Conservation (phyloP, 2,888 invertebrate species). For the Lithophane ornitopus region DNA sequence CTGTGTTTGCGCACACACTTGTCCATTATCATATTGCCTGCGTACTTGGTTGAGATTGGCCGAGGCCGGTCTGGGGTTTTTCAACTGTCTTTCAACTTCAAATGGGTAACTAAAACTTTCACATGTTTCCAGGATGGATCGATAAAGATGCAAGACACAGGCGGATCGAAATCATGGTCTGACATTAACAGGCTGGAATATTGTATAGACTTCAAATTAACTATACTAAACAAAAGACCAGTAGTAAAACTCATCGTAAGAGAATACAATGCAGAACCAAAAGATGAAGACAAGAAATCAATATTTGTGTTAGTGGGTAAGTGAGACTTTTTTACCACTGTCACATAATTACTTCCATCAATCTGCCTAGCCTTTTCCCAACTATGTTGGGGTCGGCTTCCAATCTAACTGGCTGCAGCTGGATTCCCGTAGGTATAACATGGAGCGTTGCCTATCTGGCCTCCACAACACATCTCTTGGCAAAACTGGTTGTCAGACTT, state of each 20-base stretch:
- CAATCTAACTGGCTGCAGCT: too few relatives aligned
- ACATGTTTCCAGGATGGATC: constrained; percentile 41
- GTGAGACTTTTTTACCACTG: not conserved
- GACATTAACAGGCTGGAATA: not conserved
- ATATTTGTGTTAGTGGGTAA: constrained; percentile 36
- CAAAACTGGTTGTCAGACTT: too few relatives aligned
- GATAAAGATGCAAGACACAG: constrained; percentile 18
- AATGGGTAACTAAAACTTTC: not conserved
- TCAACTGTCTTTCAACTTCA: not conserved
- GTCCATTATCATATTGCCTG: not conserved
- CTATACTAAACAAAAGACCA: rapidly evolving
- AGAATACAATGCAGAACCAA: not conserved
- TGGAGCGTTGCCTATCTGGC: too few relatives aligned
- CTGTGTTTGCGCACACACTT: not conserved
- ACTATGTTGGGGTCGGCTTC: too few relatives aligned
- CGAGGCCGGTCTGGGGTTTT: too few relatives aligned
- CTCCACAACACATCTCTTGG: too few relatives aligned
- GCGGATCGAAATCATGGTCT: constrained; percentile 32
- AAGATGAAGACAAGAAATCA: constrained; percentile 22
- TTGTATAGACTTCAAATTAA: constrained; percentile 35
- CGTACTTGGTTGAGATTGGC: not conserved
- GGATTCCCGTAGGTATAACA: too few relatives aligned
- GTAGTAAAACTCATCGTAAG: constrained; percentile 9
- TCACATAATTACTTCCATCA: not conserved
- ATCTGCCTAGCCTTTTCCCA: too few relatives aligned